These are phyloP conservation scores for Sebastes steindachneri DNA, from an alignment of 2,797 vertebrate species.

Conservation along the genomic window DNA sequence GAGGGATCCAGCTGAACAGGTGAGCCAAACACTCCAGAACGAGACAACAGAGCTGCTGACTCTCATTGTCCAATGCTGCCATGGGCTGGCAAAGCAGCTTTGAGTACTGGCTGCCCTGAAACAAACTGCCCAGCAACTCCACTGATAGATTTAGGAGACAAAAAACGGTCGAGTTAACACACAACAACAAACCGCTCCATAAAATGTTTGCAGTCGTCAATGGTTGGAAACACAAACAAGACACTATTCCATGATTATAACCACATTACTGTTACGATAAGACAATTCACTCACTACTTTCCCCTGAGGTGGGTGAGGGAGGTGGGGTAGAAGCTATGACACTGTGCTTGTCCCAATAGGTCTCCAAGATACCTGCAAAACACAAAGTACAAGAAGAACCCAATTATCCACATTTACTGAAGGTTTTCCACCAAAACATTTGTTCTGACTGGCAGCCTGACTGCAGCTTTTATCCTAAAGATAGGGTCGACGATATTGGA, in stretches of 20 bases:
- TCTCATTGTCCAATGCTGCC: slow-evolving; percentile 90
- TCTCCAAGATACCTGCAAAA: slow-evolving; percentile 92
- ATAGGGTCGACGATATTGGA: no score
- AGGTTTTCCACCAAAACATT: neutral
- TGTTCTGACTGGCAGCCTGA: neutral
- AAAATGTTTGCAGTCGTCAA: neutral
- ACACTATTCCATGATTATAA: neutral
- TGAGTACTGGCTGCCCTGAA: slow-evolving; percentile 91
- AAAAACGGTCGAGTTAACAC: slow-evolving; percentile 25
- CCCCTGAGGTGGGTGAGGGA: slow-evolving; percentile 95
- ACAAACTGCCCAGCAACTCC: slow-evolving; percentile 90
- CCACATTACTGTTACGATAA: neutral
- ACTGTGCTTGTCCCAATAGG: slow-evolving; percentile 97
- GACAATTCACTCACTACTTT: slow-evolving; percentile 86
- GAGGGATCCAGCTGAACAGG: slow-evolving; percentile 99
- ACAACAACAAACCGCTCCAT: neutral
- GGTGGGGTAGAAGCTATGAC: slow-evolving; percentile 94
- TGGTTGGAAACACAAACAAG: neutral
- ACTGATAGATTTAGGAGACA: slow-evolving; percentile 70
- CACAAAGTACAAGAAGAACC: neutral
- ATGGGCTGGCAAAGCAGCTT: slow-evolving; percentile 93
- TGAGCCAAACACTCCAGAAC: slow-evolving; percentile 97
- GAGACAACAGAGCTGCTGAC: slow-evolving; percentile 92
- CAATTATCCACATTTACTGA: neutral
- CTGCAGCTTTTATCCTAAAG: neutral